Evolutionary conservation across 2,797 vertebrate species (phyloP).

Genomic region (Poeciliopsis paucimaculata): DNA sequence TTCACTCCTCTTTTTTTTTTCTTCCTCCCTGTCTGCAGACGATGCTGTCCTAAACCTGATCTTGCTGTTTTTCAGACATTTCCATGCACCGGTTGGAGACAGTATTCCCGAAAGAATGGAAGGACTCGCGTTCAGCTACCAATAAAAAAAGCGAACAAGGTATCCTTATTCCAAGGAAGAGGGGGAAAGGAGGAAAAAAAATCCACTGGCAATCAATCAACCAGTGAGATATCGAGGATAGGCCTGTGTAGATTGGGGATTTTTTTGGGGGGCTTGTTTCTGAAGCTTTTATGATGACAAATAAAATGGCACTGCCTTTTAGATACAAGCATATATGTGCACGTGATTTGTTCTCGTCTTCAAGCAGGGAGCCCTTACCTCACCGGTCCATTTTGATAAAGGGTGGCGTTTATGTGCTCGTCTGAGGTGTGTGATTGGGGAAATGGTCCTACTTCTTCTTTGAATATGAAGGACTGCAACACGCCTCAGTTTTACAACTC

Average conservation of each 20-base stretch:
- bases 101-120: slow-evolving; percentile 99
- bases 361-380: slow-evolving; percentile 81
- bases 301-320: slow-evolving; percentile 92
- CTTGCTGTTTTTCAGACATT: slow-evolving; percentile 97
- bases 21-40: slow-evolving; percentile 87
- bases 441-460: slow-evolving; percentile 62
- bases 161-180: slow-evolving; percentile 79
- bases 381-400: slow-evolving; percentile 83
- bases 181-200: slow-evolving; percentile 72
- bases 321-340: slow-evolving; percentile 96
- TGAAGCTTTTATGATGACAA: slow-evolving; percentile 92
- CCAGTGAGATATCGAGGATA: slow-evolving; percentile 74
- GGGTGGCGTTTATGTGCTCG: slow-evolving; percentile 78
- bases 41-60: slow-evolving; percentile 98
- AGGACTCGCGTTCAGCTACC: slow-evolving; percentile 95
- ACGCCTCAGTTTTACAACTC: slow-evolving; percentile 31
- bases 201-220: slow-evolving; percentile 82
- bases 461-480: slow-evolving; percentile 39
- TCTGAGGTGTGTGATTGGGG: slow-evolving; percentile 68
- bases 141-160: slow-evolving; percentile 96
- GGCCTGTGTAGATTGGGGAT: slow-evolving; percentile 80
- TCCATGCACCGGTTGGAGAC: slow-evolving; percentile 92
- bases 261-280: slow-evolving; percentile 72
- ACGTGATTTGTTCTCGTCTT: slow-evolving; percentile 94
- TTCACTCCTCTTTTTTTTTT: slow-evolving; percentile 85